Conservation (phyloP, 1,140 invertebrate genomes). For the Lasioglossum albipes region DNA sequence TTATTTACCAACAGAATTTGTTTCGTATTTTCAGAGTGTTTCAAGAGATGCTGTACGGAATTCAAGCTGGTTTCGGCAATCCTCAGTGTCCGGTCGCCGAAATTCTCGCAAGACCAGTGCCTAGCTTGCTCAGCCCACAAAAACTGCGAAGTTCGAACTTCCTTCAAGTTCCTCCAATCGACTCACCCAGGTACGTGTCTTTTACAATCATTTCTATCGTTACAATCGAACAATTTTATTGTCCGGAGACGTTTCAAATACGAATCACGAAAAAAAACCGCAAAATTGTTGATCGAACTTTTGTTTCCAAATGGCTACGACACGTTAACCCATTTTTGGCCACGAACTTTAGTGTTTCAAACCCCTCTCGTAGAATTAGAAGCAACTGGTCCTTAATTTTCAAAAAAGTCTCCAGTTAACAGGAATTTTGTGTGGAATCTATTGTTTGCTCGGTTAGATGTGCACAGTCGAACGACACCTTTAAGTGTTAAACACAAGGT, state of each 20-base stretch:
- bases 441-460: too few species aligned
- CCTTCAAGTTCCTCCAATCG: slow-evolving; percentile 89
- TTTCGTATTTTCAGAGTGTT: slow-evolving; percentile 82
- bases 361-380: too few species aligned
- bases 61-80: slow-evolving; percentile 95
- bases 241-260: slow-evolving; percentile 19
- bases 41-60: slow-evolving; percentile 97
- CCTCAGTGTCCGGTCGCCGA: slow-evolving; percentile 95
- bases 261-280: neutral
- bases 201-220: slow-evolving; percentile 1
- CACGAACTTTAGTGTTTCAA: neutral
- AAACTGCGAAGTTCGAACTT: slow-evolving; percentile 95
- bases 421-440: too few species aligned
- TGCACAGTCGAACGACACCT: too few species aligned
- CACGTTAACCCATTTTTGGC: slow-evolving; percentile 8
- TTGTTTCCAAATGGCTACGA: neutral
- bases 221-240: neutral
- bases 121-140: slow-evolving; percentile 90
- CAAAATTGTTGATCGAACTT: neutral
- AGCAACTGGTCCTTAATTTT: too few species aligned
- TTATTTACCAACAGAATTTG: too few species aligned
- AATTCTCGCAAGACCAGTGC: slow-evolving; percentile 90
- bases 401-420: too few species aligned
- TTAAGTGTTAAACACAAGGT: too few species aligned
- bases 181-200: slow-evolving; percentile 82